phyloP scores from a whole-genome alignment of 2,888 invertebrate species.

The Cenopis cana region DNA sequence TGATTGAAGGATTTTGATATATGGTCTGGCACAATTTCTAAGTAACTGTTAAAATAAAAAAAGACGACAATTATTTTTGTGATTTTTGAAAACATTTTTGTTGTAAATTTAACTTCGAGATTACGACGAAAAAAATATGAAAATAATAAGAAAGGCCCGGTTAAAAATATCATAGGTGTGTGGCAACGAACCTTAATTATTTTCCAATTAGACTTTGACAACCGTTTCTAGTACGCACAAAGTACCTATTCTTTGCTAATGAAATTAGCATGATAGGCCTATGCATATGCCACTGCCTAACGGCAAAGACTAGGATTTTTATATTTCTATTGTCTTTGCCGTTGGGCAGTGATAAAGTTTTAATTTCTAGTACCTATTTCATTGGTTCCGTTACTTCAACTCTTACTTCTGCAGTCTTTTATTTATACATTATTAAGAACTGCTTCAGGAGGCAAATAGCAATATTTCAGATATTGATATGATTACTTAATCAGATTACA shows the following conservation, averaged over 20 bases:
- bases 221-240: neutral
- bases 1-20: neutral
- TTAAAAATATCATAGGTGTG: neutral
- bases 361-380: neutral
- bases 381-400: neutral
- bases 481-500: too few relatives aligned
- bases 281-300: too few relatives aligned
- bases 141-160: too few relatives aligned
- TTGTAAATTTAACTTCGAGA: too few relatives aligned
- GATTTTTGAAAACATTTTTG: too few relatives aligned
- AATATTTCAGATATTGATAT: neutral
- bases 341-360: neutral
- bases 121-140: too few relatives aligned
- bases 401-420: neutral
- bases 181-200: neutral
- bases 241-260: neutral
- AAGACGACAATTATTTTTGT: too few relatives aligned
- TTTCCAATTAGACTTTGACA: neutral
- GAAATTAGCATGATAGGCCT: neutral
- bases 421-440: neutral
- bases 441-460: neutral
- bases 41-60: neutral
- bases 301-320: too few relatives aligned
- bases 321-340: neutral
- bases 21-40: neutral